A percentile compares a stretch with the other conserved stretches of the same genome.
These are phyloP conservation scores for Scomberomorus guttatus DNA, from an alignment of 2,797 vertebrate genomes.

Conservation along the genomic window DNA sequence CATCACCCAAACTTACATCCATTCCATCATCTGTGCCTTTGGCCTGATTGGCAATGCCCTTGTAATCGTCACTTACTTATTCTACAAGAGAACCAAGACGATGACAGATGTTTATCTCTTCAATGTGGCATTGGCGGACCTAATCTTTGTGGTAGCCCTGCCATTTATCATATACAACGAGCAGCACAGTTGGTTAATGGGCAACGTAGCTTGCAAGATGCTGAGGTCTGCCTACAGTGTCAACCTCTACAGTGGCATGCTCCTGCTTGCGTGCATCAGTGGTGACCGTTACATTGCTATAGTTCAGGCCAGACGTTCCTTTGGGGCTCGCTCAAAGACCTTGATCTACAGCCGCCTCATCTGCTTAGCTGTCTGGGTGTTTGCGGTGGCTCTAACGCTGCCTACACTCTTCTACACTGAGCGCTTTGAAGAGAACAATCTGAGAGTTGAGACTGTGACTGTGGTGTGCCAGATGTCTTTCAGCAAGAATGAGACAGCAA, in stretches of 20 bases:
- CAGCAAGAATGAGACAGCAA: constrained; percentile 53
- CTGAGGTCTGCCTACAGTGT: constrained; percentile 88
- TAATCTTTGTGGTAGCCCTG: constrained; percentile 90
- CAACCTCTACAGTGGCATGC: constrained; percentile 94
- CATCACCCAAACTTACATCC: constrained; percentile 72
- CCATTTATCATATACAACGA: constrained; percentile 90
- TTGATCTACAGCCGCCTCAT: constrained; percentile 83
- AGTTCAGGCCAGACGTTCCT: constrained; percentile 89
- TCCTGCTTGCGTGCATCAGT: constrained; percentile 93
- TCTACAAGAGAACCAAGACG: constrained; percentile 91
- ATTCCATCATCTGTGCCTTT: constrained; percentile 87
- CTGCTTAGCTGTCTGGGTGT: constrained; percentile 87
- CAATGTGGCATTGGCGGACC: constrained; percentile 92
- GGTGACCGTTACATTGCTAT: constrained; percentile 93
- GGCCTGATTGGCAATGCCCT: constrained; percentile 92
- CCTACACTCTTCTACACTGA: constrained; percentile 86
- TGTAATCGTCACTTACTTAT: constrained; percentile 90
- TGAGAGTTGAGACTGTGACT: rapidly evolving
- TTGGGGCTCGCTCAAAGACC: constrained; percentile 82
- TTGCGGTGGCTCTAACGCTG: constrained; percentile 84
- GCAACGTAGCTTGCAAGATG: constrained; percentile 85
- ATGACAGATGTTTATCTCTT: constrained; percentile 94
- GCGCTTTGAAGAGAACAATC: constrained; percentile 40
- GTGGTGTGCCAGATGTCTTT: constrained; percentile 87
- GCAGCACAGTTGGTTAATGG: constrained; percentile 87